Conservation (phyloP, 2,888 invertebrate species). For the Diaprepes abbreviatus region DNA sequence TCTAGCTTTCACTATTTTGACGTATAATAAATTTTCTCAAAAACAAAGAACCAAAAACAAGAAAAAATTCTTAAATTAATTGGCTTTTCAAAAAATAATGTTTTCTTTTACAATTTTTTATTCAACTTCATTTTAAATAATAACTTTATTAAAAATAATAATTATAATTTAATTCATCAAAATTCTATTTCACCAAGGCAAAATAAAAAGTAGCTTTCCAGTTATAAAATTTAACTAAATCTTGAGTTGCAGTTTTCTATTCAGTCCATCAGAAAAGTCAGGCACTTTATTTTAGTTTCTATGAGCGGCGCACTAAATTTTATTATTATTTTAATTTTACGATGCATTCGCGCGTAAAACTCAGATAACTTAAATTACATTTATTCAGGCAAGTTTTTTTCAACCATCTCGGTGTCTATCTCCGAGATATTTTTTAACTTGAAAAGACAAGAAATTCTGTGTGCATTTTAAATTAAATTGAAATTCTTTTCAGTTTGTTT, state of each 20-base stretch:
- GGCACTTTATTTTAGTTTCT: neutral
- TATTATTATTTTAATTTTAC: conserved; percentile 58
- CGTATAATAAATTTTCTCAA: no score
- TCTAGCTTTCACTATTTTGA: no score
- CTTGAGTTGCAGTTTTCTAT: neutral
- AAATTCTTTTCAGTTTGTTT: neutral
- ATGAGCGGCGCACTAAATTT: conserved; percentile 50
- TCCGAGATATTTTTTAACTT: neutral
- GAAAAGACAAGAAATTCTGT: neutral
- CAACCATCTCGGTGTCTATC: neutral
- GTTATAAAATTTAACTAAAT: neutral
- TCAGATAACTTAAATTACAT: conserved; percentile 56
- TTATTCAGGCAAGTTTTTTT: conserved; percentile 41
- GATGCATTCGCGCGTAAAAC: conserved; percentile 55
- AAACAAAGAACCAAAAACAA: no score
- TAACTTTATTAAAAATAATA: no score
- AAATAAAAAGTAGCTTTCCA: no score
- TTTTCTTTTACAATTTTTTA: no score
- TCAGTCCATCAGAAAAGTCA: no score
- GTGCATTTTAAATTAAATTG: neutral
- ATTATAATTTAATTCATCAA: no score
- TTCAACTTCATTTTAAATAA: no score
- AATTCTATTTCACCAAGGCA: no score
- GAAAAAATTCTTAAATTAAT: no score
- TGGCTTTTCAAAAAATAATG: no score